Evolutionary conservation across 2,888 invertebrate species (phyloP), one percentile per base, ranked within the genome.

Genomic region (Aleiodes alternator): DNA sequence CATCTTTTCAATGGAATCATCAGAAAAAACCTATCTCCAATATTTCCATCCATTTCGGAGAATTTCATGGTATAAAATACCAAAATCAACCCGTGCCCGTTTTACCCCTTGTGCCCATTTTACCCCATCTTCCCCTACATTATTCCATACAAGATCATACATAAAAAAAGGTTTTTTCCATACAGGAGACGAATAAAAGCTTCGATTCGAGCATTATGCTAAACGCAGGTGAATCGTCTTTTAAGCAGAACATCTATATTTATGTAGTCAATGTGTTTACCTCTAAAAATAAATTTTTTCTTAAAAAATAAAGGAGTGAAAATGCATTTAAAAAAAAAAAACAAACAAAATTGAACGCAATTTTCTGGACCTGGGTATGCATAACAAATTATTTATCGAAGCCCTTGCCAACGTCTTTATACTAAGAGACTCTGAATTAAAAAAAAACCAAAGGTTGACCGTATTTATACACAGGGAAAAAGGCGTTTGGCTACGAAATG

Each of bases 181-280:
- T 23, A 23, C 23, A 2, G 23, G 23, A 23, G 23, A 23, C 2
- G 23, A 23, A 23, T 23, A 23, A 23, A 23, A 2, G 23, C 23
- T 23, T 23, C 23, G 23, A 23, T 34, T 61, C 14, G 14, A 50
- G 80, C 84, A 87, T 87, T 86, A 87, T 87, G 87, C 86, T 87
- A 87, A 87, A 86, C 85, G 87, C 82, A 84, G 85, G 86, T 86
- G 82, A 87, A 87, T 86, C 85, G 84, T 81, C 86, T 87, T 88
- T 88, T 88, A 87, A 88, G 87, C 84, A 84, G 85, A 84, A 87
- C 87, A 85, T 87, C 87, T 87, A 86, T 86, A 88, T 88, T 87
- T 86, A 87, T 85, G 84, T 80, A 76, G 80, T 76, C 75, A 77
- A 64, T 64, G 64, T 64, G 16, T 50, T 68, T 68, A 29, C 29